These are phyloP conservation scores for Gadus chalcogrammus DNA, from an alignment of 2,113 vertebrate genomes.

Conservation along the genomic window DNA sequence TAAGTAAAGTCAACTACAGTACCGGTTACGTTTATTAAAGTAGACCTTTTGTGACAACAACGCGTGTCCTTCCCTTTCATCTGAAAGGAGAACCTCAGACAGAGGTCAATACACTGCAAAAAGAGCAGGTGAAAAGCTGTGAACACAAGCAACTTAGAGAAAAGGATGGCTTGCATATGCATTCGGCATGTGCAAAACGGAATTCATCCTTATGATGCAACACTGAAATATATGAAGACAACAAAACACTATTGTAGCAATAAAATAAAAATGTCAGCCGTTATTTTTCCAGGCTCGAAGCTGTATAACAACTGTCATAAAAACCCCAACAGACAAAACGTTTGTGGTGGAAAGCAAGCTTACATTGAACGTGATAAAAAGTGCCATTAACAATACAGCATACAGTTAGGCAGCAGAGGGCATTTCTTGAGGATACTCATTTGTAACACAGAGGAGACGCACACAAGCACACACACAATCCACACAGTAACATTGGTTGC, in stretches of 20 bases:
- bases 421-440: conserved; percentile 27
- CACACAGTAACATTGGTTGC: conserved; percentile 13
- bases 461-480: conserved; percentile 17
- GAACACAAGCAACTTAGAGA: not conserved
- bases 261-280: conserved; percentile 6
- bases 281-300: conserved; percentile 3
- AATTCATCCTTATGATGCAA: not conserved
- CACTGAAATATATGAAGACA: not conserved
- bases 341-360: conserved; percentile 15
- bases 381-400: conserved; percentile 28
- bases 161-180: not conserved
- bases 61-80: not conserved
- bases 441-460: not conserved
- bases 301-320: conserved; percentile 13
- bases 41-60: not conserved
- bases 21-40: not conserved
- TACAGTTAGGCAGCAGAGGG: conserved; percentile 23
- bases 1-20: not conserved
- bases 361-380: conserved; percentile 25
- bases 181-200: no score
- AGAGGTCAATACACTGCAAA: not conserved
- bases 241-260: conserved; percentile 13
- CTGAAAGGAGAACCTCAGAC: not conserved
- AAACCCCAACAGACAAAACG: not conserved
- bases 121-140: not conserved